A percentile compares a stretch with the other conserved stretches of the same genome.
These are phyloP conservation scores for Pangasius macronema DNA, from an alignment of 2,797 vertebrate species.

Conservation along the genomic window DNA sequence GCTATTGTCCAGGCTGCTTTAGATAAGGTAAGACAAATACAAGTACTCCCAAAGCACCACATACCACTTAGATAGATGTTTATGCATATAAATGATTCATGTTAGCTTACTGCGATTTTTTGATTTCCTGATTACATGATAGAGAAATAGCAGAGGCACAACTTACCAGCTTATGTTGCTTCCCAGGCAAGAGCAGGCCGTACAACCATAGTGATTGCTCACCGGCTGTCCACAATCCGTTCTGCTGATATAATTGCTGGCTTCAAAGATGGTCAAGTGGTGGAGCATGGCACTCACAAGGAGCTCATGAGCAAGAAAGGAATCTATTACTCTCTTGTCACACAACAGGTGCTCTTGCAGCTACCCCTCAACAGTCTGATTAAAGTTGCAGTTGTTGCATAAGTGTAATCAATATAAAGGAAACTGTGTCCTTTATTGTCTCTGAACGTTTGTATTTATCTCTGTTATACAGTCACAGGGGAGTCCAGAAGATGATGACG, in stretches of 20 bases:
- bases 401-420: neutral
- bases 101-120: neutral
- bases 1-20: conserved; percentile 74
- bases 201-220: conserved; percentile 79
- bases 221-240: conserved; percentile 76
- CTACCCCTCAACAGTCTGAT: neutral
- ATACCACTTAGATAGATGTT: neutral
- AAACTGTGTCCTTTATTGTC: neutral
- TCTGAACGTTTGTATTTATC: neutral
- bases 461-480: conserved; percentile 39
- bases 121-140: neutral
- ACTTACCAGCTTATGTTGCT: conserved; percentile 9
- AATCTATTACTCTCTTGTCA: conserved; percentile 76
- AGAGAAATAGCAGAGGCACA: neutral
- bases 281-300: conserved; percentile 74
- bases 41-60: neutral
- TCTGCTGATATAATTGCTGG: conserved; percentile 77
- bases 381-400: neutral
- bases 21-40: conserved; percentile 66
- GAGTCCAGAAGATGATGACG: neutral
- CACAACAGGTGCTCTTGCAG: conserved; percentile 70
- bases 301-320: conserved; percentile 77
- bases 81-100: neutral
- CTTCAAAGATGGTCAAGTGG: conserved; percentile 70
- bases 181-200: conserved; percentile 73